Base-by-base conservation (phyloP, 2,113 vertebrate genomes). In the Sterna hirundo region DNA sequence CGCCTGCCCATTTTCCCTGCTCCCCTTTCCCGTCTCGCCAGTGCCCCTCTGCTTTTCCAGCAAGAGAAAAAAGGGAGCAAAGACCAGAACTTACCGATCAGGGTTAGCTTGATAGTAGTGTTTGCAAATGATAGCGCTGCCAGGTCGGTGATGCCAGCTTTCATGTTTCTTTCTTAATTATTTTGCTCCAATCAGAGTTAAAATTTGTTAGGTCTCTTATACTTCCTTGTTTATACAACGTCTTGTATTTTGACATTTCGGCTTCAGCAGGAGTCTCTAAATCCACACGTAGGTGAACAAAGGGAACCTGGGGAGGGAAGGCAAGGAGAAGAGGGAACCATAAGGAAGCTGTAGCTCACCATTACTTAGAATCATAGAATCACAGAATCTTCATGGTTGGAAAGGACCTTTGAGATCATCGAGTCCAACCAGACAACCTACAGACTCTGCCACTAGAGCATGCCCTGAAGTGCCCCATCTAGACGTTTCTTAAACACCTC, bases 231-330 rank as follows among this genome's bases (percentile, higher is more conserved):
- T 78, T 61, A 49, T 40, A 29, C 18, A 83, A 5, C 2, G 4
- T 23, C 32, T 88, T 69, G 46, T 20, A 47, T 85, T 76, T 44
- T 77, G 58, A 34, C 8, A 46, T 62, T 78, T 80, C 7, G 20
- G 6, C 25, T 87, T 62, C 71, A 77, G 42, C 11, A 58, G 68
- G 17, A 66, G 6, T 62, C 34, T 82, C 36, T 88, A 62, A 83
- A 77, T 65, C 22, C 51, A 20, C 32, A 32, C 0, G 0, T 18
- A 72, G 18, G 10, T 38, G 18, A 84, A 40, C 22, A 57, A 62
- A 62, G 22, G 16, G 12, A 76, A 76, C 65, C 14, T 0, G 0
- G 3, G 13, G 20, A 60, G 32, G 29, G 40, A 83, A 85, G 36
- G 29, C 62, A 91, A 80, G 8, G n/a, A 91, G 38, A 66, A 66